Evolutionary conservation across 2,113 vertebrate species (phyloP), one percentile per base, ranked within the genome.

Genomic region (Channa maculata): DNA sequence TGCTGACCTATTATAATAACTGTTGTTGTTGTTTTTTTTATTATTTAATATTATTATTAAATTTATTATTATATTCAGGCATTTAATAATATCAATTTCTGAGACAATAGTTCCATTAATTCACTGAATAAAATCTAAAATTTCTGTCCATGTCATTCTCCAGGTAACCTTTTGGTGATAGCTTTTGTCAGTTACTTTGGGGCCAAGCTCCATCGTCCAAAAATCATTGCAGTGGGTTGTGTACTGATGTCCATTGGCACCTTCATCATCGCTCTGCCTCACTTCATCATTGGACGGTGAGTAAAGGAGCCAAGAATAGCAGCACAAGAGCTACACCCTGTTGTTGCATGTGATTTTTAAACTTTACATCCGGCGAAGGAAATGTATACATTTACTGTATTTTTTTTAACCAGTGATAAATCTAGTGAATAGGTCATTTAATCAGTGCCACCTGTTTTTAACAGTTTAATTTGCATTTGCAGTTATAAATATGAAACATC

Each of bases 111-210:
- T 8, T 53, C 9, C 8, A 34, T 53, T 15, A 11, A 34, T 53
- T 11, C 24, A 54, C 24, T 36, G 11, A 34, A 5, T 54, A 11
- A 12, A 10, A 54, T 54, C 10, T 6, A 36, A 36, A 2, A 7
- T 41, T 41, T 79, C n/a, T 50, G 10, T 13, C 36, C 78, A 24
- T 24, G 24, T 15, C 3, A 7, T 82, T 63, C 61, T 66, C 15
- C 89, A 99, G 97, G 97, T 59, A 99, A 98, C 79, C 92, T 99
- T 87, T 74, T 98, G 86, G 94, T 98, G 63, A 98, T 99, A 80
- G 94, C 94, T 38, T 94, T 97, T 12, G 96, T 98, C 80, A 98
- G 97, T 88, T 97, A 98, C 92, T 99, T 98, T 75, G 97, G 97
- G 63, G 95, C 96, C 34, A 97, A 94, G 85, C 95, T 98, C 85